phyloP scores from a whole-genome alignment of 2,888 invertebrate species.

The Balanococcus diminutus region DNA sequence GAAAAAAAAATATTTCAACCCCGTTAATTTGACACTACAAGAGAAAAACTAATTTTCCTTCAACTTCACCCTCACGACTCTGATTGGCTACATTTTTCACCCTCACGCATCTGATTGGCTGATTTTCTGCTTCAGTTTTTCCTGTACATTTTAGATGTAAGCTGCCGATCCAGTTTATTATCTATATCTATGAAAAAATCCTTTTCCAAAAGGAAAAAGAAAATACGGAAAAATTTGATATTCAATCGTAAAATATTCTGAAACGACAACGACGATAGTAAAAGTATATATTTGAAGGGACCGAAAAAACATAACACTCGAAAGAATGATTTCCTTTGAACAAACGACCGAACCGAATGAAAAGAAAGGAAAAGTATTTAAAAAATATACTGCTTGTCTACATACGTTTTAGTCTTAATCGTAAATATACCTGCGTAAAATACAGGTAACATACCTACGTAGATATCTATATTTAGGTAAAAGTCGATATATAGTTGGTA shows the following conservation, averaged over 20 bases:
- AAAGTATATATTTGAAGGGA: background rate
- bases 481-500: background rate
- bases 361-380: background rate
- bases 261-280: background rate
- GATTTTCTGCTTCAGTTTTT: no score
- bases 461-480: background rate
- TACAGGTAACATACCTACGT: background rate
- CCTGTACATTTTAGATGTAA: no score
- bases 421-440: background rate
- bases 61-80: no score
- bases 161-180: no score
- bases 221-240: background rate
- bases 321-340: background rate
- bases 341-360: background rate
- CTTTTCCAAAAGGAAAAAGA: background rate
- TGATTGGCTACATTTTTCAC: no score
- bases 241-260: background rate
- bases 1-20: no score
- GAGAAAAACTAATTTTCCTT: no score
- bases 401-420: background rate
- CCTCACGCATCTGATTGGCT: no score
- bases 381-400: background rate
- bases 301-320: background rate
- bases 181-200: no score
- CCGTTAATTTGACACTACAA: no score